phyloP scores from a whole-genome alignment of 2,113 vertebrate species.

The Lepus americanus region DNA sequence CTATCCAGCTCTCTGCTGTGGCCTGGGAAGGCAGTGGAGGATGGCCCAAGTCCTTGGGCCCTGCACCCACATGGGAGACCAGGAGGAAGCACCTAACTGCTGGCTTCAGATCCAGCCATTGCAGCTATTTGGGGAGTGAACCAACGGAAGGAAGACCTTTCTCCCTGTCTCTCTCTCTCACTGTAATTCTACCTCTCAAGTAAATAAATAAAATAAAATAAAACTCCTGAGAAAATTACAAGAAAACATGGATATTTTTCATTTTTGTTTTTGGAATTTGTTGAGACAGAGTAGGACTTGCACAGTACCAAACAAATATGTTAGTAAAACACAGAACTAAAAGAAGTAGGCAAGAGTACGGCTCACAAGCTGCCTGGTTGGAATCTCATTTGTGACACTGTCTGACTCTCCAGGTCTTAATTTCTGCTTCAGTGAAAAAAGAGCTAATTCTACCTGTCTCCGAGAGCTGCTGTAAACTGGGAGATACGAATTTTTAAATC shows the following conservation, averaged over 20 bases:
- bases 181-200: too few species aligned
- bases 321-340: background rate
- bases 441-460: background rate
- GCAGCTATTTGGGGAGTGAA: too few species aligned
- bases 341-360: background rate
- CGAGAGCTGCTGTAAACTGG: background rate
- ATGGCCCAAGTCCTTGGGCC: too few species aligned
- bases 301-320: background rate
- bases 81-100: too few species aligned
- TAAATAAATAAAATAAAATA: too few species aligned
- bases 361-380: background rate
- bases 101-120: too few species aligned
- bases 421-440: slow-evolving; percentile 39
- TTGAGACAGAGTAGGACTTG: slow-evolving; percentile 12
- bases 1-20: too few species aligned
- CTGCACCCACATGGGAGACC: too few species aligned
- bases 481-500: background rate
- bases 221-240: slow-evolving; percentile 7
- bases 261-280: slow-evolving; percentile 35
- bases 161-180: too few species aligned
- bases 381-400: background rate
- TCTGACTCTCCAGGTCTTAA: background rate
- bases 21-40: too few species aligned
- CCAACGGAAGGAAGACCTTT: too few species aligned
- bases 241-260: slow-evolving; percentile 17